phyloP scores from a whole-genome alignment of 1,140 invertebrate species.

The Coenobita brevimanus region DNA sequence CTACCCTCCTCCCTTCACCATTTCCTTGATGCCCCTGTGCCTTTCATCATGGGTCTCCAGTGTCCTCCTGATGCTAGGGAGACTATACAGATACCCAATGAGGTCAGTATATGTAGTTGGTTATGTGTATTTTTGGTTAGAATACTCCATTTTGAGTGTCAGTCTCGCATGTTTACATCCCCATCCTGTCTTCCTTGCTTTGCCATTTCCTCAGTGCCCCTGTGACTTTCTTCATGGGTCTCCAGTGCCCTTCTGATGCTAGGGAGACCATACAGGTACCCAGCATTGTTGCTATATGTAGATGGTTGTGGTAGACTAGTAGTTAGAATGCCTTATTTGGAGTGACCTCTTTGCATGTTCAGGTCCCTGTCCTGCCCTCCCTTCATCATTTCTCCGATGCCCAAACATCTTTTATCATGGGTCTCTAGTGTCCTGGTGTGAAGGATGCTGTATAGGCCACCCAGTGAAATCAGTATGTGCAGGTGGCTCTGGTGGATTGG shows the following conservation, averaged over 20 bases:
- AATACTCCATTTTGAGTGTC: not conserved
- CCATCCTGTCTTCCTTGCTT: conserved; percentile 96
- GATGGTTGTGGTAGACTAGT: not conserved
- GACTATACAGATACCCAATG: conserved; percentile 78
- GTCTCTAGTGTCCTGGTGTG: conserved; percentile 75
- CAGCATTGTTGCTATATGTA: conserved; percentile 76
- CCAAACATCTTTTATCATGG: conserved; percentile 99
- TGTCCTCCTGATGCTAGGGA: conserved; percentile 72
- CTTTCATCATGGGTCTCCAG: conserved; percentile 95
- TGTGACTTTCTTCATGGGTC: conserved; percentile 98
- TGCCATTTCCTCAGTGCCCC: conserved; percentile 99
- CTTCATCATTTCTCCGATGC: conserved; percentile 98
- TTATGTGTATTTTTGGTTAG: not conserved
- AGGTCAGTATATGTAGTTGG: conserved; percentile 74
- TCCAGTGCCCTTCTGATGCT: conserved; percentile 73
- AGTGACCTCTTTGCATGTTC: too few species aligned
- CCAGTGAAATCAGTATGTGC: too few species aligned
- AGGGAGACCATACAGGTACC: conserved; percentile 77
- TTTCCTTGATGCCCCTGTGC: conserved; percentile 98
- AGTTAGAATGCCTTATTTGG: not conserved
- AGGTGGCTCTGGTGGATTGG: too few species aligned
- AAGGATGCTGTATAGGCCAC: conserved; percentile 77
- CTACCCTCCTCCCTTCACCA: conserved; percentile 95
- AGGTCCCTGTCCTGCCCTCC: conserved; percentile 97
- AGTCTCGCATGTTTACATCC: conserved; percentile 99